These are phyloP conservation scores for Serranus cabrilla DNA, from an alignment of 2,797 vertebrate species.

Conservation along the genomic window DNA sequence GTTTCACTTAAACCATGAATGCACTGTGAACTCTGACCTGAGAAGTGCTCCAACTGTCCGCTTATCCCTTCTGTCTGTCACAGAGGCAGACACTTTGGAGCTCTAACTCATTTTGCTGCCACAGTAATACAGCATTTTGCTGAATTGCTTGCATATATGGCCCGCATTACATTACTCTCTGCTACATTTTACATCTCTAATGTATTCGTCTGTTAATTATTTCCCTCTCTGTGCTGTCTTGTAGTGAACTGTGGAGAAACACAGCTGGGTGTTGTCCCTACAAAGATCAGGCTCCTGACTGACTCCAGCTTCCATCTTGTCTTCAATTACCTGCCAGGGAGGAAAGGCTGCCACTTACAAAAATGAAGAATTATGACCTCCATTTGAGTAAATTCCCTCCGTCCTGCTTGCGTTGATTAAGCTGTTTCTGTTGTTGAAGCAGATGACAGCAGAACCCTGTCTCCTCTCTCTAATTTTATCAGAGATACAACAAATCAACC, in stretches of 20 bases:
- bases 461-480: conserved; percentile 86
- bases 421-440: conserved; percentile 81
- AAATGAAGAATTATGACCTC: conserved; percentile 79
- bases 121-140: conserved; percentile 63
- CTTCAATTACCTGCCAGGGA: conserved; percentile 69
- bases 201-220: conserved; percentile 34
- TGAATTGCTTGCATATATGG: conserved; percentile 75
- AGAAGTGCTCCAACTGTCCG: conserved; percentile 66
- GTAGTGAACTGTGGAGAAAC: conserved; percentile 38
- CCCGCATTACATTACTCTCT: conserved; percentile 57
- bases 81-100: conserved; percentile 42
- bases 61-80: conserved; percentile 63
- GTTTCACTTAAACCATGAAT: conserved; percentile 72
- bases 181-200: conserved; percentile 61
- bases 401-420: conserved; percentile 83
- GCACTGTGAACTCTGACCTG: conserved; percentile 71
- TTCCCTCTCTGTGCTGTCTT: conserved; percentile 14
- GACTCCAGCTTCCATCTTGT: conserved; percentile 46
- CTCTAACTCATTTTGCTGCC: conserved; percentile 56
- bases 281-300: conserved; percentile 55
- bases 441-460: conserved; percentile 82
- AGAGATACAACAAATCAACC: conserved; percentile 85
- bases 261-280: conserved; percentile 50
- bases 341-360: conserved; percentile 66
- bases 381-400: conserved; percentile 76